Base-by-base conservation (phyloP, 2,888 invertebrate genomes). In the Ametastegia equiseti region DNA sequence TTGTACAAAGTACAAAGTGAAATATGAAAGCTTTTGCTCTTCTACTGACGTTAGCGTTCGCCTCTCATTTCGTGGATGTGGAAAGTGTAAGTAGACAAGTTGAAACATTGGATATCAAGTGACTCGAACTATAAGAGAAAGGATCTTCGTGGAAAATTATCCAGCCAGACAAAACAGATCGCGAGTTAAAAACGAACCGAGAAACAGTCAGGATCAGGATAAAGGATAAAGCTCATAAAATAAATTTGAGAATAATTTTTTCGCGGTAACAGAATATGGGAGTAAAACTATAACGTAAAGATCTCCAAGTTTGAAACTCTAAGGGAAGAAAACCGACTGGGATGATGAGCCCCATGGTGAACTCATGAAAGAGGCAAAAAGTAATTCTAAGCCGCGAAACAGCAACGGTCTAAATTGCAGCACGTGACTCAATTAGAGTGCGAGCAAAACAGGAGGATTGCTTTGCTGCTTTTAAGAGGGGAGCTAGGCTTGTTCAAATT, bases 21-120 rank as follows among this genome's bases (percentile, higher is more conserved):
- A 78, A 78, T 63, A 78, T 78, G 78, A 78, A 78, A 78, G 78
- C 78, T 57, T 45, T 78, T 45, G 78, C 19, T 78, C 45, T 78
- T n/a, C 42, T 78, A 45, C 78, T 78, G 27, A 45, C 78, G 78
- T 15, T 78, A 23, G 75, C 50, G 50, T 36, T 75, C 50, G 75
- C 75, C 13, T 50, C 75, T 75, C 36, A 36, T 54, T 75, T 75
- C 2, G 75, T 36, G 50, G 54, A 75, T 50, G 75, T 75, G 11
- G 75, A 75, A 36, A 75, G 75, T 54, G 75, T 75, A 54, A 54
- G 75, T 75, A 75, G 36, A 54, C 33, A 23, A 23, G 33, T 19
- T 75, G 13, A 54, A 75, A 30, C 47, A 45, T 71, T 47, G 75
- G 27, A 47, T 42, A 45, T 71, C 42, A 30, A 45, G 27, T 47